Evolutionary conservation across 2,113 vertebrate species (phyloP).

Genomic region (Chloebia gouldiae): DNA sequence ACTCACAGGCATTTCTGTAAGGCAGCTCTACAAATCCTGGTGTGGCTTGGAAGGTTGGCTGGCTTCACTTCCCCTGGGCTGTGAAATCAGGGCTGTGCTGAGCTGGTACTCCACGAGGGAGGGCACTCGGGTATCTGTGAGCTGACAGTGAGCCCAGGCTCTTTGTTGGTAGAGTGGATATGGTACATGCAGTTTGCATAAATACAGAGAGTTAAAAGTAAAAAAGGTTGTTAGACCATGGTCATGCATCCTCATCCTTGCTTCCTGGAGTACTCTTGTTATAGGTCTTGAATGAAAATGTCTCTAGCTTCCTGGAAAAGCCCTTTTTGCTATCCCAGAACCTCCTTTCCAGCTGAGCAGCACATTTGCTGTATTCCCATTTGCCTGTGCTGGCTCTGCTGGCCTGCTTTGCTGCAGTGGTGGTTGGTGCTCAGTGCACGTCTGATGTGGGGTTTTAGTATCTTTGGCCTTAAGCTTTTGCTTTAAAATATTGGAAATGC

Average conservation of each 20-base stretch:
- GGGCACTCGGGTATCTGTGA: not conserved
- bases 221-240: not conserved
- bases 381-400: not conserved
- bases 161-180: not conserved
- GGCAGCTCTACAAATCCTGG: not conserved
- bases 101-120: not conserved
- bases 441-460: not conserved
- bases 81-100: not conserved
- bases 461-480: not conserved
- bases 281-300: not conserved
- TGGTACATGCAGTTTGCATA: not conserved
- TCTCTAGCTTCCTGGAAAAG: not conserved
- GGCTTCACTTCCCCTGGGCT: not conserved
- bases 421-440: not conserved
- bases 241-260: not conserved
- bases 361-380: not conserved
- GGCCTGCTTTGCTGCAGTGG: not conserved
- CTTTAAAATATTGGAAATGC: not conserved
- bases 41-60: not conserved
- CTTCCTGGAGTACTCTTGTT: not conserved
- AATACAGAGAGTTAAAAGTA: not conserved
- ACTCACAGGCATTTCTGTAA: not conserved
- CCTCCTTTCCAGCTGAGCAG: not conserved
- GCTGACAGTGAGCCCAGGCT: not conserved
- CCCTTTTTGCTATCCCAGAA: not conserved